Evolutionary conservation across 2,888 invertebrate species (phyloP).

Genomic region (Synergus itoensis): DNA sequence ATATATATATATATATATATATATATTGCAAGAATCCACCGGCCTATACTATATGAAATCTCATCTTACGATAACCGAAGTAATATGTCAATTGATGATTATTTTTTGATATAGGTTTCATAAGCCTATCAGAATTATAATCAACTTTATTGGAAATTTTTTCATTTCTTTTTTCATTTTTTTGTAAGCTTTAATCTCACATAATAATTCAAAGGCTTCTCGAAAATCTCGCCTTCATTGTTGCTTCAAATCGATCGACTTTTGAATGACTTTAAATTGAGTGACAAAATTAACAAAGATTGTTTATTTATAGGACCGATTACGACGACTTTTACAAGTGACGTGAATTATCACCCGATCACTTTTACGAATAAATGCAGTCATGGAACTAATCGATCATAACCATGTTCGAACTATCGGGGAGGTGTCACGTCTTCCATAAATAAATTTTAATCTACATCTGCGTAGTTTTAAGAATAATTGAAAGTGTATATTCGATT

Average conservation of each 20-base stretch:
- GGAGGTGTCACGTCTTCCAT: too few species aligned
- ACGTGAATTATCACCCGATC: background rate
- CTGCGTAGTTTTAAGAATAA: background rate
- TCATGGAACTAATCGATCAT: background rate
- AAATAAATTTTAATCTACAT: too few species aligned
- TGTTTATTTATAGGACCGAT: constrained; percentile 22
- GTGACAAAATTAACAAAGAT: background rate
- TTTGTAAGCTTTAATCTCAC: background rate
- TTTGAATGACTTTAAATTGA: background rate
- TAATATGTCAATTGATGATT: constrained; percentile 10
- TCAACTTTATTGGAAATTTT: constrained; percentile 8
- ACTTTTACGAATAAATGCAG: background rate
- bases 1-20: background rate
- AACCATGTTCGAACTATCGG: too few species aligned
- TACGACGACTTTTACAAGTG: constrained; percentile 5
- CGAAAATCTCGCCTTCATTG: too few species aligned
- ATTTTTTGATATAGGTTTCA: background rate
- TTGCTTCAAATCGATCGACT: too few species aligned
- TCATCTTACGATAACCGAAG: background rate
- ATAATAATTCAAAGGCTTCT: constrained; percentile 41
- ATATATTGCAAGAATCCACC: background rate
- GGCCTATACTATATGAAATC: background rate
- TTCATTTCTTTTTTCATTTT: background rate
- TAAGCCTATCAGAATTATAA: background rate
- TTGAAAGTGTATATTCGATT: constrained; percentile 50